Evolutionary conservation across 2,888 invertebrate species (phyloP).

Genomic region (Palloptera scutellata): DNA sequence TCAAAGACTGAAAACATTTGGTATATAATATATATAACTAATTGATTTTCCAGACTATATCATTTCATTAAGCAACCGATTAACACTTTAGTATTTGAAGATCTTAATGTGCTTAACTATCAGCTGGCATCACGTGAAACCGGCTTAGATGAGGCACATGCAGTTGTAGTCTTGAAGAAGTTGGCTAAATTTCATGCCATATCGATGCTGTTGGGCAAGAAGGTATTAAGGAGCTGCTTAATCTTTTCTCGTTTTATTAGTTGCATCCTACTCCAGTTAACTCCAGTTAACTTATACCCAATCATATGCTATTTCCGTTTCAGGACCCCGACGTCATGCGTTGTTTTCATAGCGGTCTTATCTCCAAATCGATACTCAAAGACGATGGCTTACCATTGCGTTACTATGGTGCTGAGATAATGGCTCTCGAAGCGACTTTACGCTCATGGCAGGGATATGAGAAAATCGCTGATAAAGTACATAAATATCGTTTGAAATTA

Average conservation of each 20-base stretch:
- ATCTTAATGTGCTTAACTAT: constrained; percentile 66
- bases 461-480: constrained; percentile 64
- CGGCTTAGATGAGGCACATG: constrained; percentile 67
- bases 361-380: constrained; percentile 40
- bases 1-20: not conserved
- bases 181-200: constrained; percentile 68
- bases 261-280: too few species aligned
- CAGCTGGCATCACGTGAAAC: constrained; percentile 65
- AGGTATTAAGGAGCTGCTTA: constrained; percentile 50
- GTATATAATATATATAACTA: not conserved
- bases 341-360: constrained; percentile 45
- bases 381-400: constrained; percentile 42
- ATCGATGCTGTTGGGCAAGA: constrained; percentile 66
- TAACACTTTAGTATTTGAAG: constrained; percentile 65
- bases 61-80: constrained; percentile 43
- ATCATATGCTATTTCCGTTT: constrained; percentile 53
- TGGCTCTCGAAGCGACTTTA: constrained; percentile 50
- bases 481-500: constrained; percentile 58
- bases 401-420: constrained; percentile 41
- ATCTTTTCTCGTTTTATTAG: too few species aligned
- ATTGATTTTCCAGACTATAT: constrained; percentile 32
- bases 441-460: constrained; percentile 65
- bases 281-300: constrained; percentile 17
- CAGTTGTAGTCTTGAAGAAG: constrained; percentile 64
- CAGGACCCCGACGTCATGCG: constrained; percentile 46